These are phyloP conservation scores for Morinoia aosen DNA, from an alignment of 2,888 invertebrate genomes.

Conservation along the genomic window DNA sequence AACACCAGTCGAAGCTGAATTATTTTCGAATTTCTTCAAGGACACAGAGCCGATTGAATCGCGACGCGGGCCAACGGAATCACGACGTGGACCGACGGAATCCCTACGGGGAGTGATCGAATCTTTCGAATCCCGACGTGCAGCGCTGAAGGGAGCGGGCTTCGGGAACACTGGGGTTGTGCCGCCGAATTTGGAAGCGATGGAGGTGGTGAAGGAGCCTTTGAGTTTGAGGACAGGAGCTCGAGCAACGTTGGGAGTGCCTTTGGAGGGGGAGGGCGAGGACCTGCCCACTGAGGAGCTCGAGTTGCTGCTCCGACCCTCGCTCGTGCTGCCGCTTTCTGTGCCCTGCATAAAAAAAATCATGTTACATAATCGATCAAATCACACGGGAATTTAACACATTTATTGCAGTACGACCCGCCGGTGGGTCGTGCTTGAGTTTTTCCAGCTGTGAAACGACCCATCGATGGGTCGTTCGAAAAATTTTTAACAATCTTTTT, in stretches of 20 bases:
- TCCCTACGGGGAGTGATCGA: no score
- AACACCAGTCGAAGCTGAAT: conserved; percentile 8
- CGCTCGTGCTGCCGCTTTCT: background rate
- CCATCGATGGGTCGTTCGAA: no score
- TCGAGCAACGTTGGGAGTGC: background rate
- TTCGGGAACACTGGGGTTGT: background rate
- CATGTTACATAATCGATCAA: background rate
- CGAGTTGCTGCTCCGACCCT: background rate
- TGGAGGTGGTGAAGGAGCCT: conserved; percentile 34
- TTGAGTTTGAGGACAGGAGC: conserved; percentile 36
- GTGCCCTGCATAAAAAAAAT: background rate
- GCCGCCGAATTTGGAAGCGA: conserved; percentile 38
- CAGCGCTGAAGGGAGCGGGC: background rate
- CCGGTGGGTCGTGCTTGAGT: no score
- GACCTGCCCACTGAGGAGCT: background rate
- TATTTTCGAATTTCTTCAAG: conserved; percentile 34
- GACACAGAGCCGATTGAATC: conserved; percentile 19
- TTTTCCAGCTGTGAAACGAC: no score
- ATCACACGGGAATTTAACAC: background rate
- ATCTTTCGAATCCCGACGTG: background rate
- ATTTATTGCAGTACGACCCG: no score
- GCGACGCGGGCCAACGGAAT: background rate
- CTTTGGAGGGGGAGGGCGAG: background rate
- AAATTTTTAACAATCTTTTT: no score
- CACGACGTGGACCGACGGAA: background rate